These are phyloP conservation scores for Xylocopa sonorina DNA, from an alignment of 1,140 invertebrate genomes.

Conservation along the genomic window DNA sequence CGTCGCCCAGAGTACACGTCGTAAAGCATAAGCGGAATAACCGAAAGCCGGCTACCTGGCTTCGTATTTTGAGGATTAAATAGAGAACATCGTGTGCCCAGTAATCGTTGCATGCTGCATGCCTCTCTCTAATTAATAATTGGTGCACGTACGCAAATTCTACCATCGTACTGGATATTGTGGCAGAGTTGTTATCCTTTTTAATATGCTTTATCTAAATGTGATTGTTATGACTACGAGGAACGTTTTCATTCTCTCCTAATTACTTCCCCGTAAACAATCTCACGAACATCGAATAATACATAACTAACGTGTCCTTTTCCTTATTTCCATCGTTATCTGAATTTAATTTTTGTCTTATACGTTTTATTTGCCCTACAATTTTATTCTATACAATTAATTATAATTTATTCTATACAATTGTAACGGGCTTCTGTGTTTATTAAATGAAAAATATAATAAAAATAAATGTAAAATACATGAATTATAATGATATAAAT, in stretches of 20 bases:
- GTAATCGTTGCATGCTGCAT: conserved; percentile 35
- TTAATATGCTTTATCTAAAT: conserved; percentile 18
- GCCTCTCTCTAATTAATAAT: conserved; percentile 38
- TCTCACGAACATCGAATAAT: not conserved
- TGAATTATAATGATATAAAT: no score
- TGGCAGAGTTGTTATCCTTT: not conserved
- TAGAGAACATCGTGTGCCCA: not conserved
- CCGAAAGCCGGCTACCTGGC: not conserved
- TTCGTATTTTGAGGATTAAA: conserved; percentile 36
- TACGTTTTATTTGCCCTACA: no score
- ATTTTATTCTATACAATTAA: no score
- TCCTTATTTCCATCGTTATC: no score
- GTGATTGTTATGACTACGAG: conserved; percentile 22
- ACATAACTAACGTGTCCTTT: not conserved
- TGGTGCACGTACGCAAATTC: conserved; percentile 18
- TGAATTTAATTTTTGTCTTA: not conserved
- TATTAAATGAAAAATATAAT: no score
- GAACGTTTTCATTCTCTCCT: conserved; percentile 7
- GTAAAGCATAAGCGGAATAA: not conserved
- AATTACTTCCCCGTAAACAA: not conserved
- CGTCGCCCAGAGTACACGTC: not conserved
- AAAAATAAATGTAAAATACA: no score
- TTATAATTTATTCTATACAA: no score
- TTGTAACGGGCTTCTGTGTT: no score
- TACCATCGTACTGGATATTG: not conserved